Evolutionary conservation across 2,113 vertebrate species (phyloP), one percentile per base, ranked within the genome.

Genomic region (Larimichthys crocea): DNA sequence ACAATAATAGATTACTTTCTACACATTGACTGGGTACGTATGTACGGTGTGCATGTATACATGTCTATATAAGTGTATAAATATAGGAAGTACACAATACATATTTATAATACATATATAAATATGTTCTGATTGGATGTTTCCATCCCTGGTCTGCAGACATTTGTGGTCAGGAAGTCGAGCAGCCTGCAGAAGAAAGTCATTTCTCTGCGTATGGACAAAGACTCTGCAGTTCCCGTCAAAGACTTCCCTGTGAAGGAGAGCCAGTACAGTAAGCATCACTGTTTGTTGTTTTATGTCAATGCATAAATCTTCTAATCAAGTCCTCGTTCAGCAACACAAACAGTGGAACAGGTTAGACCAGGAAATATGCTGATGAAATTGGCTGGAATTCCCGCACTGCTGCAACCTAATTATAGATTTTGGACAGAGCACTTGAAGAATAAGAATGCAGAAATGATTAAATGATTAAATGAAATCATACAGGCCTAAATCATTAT

Each of bases 161-260:
- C 94, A 53, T 99, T 99, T 74, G 79, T 99, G 83, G 97, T 99
- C 67, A 95, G 96, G 70, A 97, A 95, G 88, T 98, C 96, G 0
- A 65, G 90, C 73, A 96, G 87, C 79, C 85, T 97, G 83, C 97
- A 98, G 92, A 98, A 94, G 90, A 99, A 99, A 82, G 97, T 99
- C 1, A 95, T 99, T 64, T 97, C 96, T 59, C 88, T 99, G 55
- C 96, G 97, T 24, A 92, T 98, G 80, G 93, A 96, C 50, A 31
- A 86, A 72, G 95, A 97, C 75, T 93, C 89, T 35, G 88, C 89
- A 26, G 78, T 85, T 12, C 90, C 91, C 2, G 82, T 99, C 17
- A 96, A 94, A 83, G 97, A 99, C 82, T 98, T 98, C 91, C 90
- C 94, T 15, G 95, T 99, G 70, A 97, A 95, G 86, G 98, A 99